Evolutionary conservation across 2,113 vertebrate genomes (phyloP).

Genomic region (Bucco capensis): DNA sequence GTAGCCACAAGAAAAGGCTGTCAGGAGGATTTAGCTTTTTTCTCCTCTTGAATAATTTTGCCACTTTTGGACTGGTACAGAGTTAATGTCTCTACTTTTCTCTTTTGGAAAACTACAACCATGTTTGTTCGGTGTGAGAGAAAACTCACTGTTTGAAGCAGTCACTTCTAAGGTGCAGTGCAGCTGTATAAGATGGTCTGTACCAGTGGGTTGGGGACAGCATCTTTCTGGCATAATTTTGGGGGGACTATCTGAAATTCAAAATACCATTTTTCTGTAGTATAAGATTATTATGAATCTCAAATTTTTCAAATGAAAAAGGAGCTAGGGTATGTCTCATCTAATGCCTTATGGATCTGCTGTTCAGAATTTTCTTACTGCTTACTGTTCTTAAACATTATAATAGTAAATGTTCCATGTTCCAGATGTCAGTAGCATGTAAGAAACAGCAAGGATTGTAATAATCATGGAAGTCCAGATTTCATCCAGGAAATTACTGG

Average conservation of each 20-base stretch:
- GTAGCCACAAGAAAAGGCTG: neutral
- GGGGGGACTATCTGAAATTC: neutral
- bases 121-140: neutral
- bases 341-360: neutral
- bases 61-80: neutral
- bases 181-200: neutral
- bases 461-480: neutral
- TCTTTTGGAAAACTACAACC: neutral
- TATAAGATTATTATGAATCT: slow-evolving; percentile 85
- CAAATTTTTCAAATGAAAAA: slow-evolving; percentile 74
- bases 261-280: neutral
- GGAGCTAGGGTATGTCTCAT: slow-evolving; percentile 74
- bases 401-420: neutral
- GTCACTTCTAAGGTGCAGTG: neutral
- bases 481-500: neutral
- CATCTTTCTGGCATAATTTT: neutral
- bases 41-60: neutral
- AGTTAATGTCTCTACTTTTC: neutral
- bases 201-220: neutral
- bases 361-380: neutral
- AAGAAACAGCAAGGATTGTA: neutral
- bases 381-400: neutral
- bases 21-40: neutral
- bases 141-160: neutral
- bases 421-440: neutral